Evolutionary conservation across 2,113 vertebrate species (phyloP).

Genomic region (Alligator sinensis): DNA sequence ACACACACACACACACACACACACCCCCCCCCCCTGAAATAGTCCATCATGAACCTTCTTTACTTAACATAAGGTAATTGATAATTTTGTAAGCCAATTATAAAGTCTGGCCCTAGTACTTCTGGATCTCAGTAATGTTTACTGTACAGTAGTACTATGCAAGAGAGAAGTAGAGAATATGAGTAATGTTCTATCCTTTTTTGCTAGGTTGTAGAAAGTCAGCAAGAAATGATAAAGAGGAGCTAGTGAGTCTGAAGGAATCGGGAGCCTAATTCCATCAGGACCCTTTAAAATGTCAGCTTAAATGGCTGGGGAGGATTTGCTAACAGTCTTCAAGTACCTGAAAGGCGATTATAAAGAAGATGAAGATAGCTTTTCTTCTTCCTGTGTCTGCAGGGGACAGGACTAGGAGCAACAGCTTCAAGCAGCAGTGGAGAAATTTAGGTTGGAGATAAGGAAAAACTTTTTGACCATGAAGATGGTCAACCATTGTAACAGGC

Average conservation of each 20-base stretch:
- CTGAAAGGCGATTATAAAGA: no score
- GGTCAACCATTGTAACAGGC: no score
- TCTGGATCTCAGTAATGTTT: not conserved
- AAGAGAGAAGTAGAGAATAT: not conserved
- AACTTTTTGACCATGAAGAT: no score
- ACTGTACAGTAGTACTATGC: not conserved
- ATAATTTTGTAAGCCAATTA: constrained; percentile 10
- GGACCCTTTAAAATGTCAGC: not conserved
- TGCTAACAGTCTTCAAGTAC: no score
- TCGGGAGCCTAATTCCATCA: not conserved
- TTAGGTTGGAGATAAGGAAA: no score
- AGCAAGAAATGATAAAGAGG: not conserved
- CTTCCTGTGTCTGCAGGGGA: no score
- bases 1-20: no score
- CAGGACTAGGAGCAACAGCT: no score
- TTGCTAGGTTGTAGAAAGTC: not conserved
- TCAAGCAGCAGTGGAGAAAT: no score
- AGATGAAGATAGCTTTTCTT: no score
- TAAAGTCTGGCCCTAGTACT: not conserved
- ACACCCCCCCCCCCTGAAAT: no score
- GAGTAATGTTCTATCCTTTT: rapidly evolving
- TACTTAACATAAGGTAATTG: not conserved
- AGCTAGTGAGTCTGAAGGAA: not conserved
- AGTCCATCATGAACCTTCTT: not conserved
- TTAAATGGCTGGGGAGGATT: no score